phyloP scores from a whole-genome alignment of 64 coral and sea anemone species.

The Hydrozoanthus tunicans region DNA sequence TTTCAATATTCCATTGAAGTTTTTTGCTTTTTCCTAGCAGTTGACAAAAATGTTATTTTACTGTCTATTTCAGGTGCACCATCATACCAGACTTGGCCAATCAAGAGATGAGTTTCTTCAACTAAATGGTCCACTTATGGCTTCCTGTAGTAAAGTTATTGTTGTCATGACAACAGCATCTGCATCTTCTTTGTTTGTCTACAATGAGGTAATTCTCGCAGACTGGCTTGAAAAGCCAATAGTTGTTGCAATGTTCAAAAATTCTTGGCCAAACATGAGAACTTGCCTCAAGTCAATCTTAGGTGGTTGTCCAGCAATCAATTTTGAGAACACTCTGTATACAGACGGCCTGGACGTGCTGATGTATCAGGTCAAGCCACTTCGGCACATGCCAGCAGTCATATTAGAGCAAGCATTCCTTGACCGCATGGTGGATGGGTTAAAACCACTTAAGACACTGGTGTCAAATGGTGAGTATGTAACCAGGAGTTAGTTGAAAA shows the following conservation, averaged over 20 bases:
- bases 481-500: too few relatives aligned
- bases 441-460: constrained; percentile 73
- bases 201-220: constrained; percentile 78
- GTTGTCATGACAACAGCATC: constrained; percentile 70
- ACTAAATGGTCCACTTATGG: constrained; percentile 65
- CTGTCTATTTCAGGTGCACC: constrained; percentile 48
- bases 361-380: constrained; percentile 81
- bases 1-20: background rate
- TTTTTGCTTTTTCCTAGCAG: background rate
- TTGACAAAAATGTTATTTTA: background rate
- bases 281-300: constrained; percentile 76
- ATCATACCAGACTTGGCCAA: constrained; percentile 83
- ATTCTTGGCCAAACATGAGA: constrained; percentile 75
- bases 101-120: constrained; percentile 87
- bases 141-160: constrained; percentile 53
- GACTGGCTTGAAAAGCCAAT: constrained; percentile 80
- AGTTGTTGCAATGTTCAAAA: constrained; percentile 72
- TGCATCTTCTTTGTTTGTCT: constrained; percentile 81
- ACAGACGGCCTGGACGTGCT: constrained; percentile 81
- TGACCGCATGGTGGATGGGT: constrained; percentile 78
- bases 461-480: constrained; percentile 20
- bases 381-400: constrained; percentile 81
- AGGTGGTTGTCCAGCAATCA: constrained; percentile 74
- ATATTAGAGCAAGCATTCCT: constrained; percentile 94
- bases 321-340: constrained; percentile 73